Evolutionary conservation across 2,888 invertebrate genomes (phyloP).

Genomic region (Mythimna vitellina): DNA sequence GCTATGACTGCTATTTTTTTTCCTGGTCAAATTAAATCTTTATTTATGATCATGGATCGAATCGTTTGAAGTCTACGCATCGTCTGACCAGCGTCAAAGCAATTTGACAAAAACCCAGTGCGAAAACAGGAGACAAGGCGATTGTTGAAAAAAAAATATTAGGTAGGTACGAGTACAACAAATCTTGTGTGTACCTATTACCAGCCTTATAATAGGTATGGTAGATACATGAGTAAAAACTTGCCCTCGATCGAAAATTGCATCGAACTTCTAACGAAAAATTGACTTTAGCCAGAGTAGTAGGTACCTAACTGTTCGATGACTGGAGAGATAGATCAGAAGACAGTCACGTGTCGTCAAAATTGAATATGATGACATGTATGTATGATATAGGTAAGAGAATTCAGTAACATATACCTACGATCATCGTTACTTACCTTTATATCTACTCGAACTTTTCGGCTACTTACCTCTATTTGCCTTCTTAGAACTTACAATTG

Average conservation of each 20-base stretch:
- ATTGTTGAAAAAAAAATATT: too few species aligned
- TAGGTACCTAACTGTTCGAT: not conserved
- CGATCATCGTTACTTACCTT: not conserved
- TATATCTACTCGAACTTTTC: conserved; percentile 15
- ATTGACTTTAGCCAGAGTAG: not conserved
- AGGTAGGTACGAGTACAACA: not conserved
- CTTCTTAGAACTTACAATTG: conserved; percentile 50
- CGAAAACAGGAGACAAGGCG: too few species aligned
- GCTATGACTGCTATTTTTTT: not conserved
- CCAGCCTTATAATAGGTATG: not conserved
- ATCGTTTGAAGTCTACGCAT: too few species aligned
- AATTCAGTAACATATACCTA: not conserved
- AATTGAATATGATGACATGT: not conserved
- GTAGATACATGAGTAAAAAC: not conserved
- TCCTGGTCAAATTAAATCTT: not conserved
- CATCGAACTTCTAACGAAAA: not conserved
- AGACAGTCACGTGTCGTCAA: not conserved
- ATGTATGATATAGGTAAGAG: not conserved
- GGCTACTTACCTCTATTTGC: conserved; percentile 12
- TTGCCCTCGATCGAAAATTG: not conserved
- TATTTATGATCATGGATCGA: too few species aligned
- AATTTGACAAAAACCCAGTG: too few species aligned
- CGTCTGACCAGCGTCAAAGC: too few species aligned
- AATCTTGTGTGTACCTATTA: not conserved
- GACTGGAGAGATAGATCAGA: not conserved